Evolutionary conservation across 2,113 vertebrate genomes (phyloP), one percentile per base, ranked within the genome.

Genomic region (Syngnathus scovelli): DNA sequence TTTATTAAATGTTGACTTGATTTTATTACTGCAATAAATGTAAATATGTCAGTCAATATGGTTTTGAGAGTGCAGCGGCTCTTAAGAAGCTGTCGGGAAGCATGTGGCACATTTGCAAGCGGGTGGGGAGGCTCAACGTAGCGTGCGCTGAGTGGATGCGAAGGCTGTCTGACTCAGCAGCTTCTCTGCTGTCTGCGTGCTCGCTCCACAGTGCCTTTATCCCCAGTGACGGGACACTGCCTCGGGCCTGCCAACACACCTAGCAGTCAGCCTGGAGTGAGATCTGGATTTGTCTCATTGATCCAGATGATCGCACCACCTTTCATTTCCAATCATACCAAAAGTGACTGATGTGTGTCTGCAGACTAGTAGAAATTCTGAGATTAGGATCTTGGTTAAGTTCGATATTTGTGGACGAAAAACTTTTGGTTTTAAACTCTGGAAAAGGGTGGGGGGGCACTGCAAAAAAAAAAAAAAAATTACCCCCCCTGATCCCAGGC

Each of bases 91-190:
- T 43, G 68, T 48, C 83, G 80, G 71, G 77, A 88, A 78, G 64
- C 27, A 43, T 67, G 64, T 7, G 2, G 19, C 5, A 33, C 71
- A 68, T 65, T 71, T 63, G 38, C 27, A 16, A 19, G 68, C 10
- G 78, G 27, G 27, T 18, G 55, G 55, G 55, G 55, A 56, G 11
- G 54, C 27, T 58, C 87, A 83, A 27, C 38, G 48, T 76, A 86
- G 79, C 76, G 43, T 88, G 78, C 6, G 68, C 77, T 84, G 81
- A 91, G 48, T 60, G 68, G 48, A 62, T 62, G 61, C 44, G 77
- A 75, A 56, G 52, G 89, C 89, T 82, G 88, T 83, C 85, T 86
- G 84, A 88, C 79, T 90, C 83, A 85, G 85, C 85, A 66, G 77
- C 80, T 78, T 75, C 73, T 78, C 77, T 77, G 68, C 76, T 86